Evolutionary conservation across 1,140 invertebrate species (phyloP).

Genomic region (Drosophila fuyamai): DNA sequence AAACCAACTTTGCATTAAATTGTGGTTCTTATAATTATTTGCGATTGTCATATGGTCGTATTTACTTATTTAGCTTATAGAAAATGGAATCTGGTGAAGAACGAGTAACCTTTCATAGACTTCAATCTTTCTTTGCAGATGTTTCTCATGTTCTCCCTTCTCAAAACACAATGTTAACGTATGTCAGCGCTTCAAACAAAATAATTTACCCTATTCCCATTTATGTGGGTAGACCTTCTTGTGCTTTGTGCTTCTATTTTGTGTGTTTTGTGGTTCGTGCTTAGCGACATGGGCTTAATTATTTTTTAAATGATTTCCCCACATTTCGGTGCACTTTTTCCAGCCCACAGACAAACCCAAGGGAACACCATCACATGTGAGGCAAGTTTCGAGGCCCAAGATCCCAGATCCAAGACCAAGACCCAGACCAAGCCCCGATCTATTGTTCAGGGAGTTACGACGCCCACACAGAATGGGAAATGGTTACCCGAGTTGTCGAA

Average conservation of each 20-base stretch:
- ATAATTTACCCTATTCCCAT: slow-evolving; percentile 16
- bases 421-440: slow-evolving; percentile 20
- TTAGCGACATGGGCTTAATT: slow-evolving; percentile 69
- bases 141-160: not conserved
- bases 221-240: slow-evolving; percentile 22
- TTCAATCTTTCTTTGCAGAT: not conserved
- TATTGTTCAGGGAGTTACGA: slow-evolving; percentile 39
- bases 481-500: slow-evolving; percentile 21
- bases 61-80: too few species aligned
- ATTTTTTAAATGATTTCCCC: slow-evolving; percentile 74
- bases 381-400: not conserved
- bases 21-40: too few species aligned
- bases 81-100: not conserved
- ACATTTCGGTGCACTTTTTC: slow-evolving; percentile 24
- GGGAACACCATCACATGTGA: slow-evolving; percentile 26
- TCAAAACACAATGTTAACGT: not conserved
- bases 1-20: not conserved
- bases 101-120: too few species aligned
- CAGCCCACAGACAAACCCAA: slow-evolving; percentile 36
- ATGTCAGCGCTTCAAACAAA: slow-evolving; percentile 33
- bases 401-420: not conserved
- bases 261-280: slow-evolving; percentile 5
- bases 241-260: not conserved
- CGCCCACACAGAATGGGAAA: slow-evolving; percentile 41
- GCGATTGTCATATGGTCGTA: too few species aligned